Base-by-base conservation (phyloP, 2,797 vertebrate species). In the Microtus obscurus region DNA sequence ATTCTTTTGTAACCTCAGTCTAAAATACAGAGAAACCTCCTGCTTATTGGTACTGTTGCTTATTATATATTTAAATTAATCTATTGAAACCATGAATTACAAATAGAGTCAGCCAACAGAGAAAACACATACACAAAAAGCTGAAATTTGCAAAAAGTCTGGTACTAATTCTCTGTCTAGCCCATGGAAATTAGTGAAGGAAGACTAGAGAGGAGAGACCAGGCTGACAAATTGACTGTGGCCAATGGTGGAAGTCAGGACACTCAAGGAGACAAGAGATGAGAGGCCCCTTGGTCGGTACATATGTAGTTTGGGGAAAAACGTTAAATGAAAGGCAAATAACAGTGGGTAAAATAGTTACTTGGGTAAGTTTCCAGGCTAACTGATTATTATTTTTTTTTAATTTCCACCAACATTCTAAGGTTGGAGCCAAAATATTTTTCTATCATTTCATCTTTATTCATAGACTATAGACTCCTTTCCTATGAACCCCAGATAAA, bases 161-260 rank as follows among this genome's bases (percentile, higher is more conserved):
- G 95, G 76, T 89, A 92, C 59, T 76, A 96, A 96, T 67, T 97
- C 96, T 96, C 96, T 56, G 94, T 0, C 0, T 8, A 90, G 73
- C 87, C 71, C 95, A 91, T 94, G 56, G 95, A 97, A 97, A 93
- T 88, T 80, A 96, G 88, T 96, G 93, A 95, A 77, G 93, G 81
- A 94, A 95, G 89, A 97, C 93, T 0, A 43, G 95, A 77, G 81
- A 45, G 67, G 95, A 81, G 74, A 93, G 27, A 91, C 86, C 21
- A 76, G 91, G 53, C 51, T 96, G 89, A 93, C 8, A 3, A 48
- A 96, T 91, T 96, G 94, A 92, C 74, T 96, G 78, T 77, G 77
- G 37, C 53, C 14, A 21, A 59, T 19, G 63, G 71, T 43, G 6
- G 89, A 91, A 90, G 91, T 51, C 51, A 95, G 89, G 37, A 48